Evolutionary conservation across 1,140 invertebrate genomes (phyloP).

Genomic region (Neotoxoptera formosana): DNA sequence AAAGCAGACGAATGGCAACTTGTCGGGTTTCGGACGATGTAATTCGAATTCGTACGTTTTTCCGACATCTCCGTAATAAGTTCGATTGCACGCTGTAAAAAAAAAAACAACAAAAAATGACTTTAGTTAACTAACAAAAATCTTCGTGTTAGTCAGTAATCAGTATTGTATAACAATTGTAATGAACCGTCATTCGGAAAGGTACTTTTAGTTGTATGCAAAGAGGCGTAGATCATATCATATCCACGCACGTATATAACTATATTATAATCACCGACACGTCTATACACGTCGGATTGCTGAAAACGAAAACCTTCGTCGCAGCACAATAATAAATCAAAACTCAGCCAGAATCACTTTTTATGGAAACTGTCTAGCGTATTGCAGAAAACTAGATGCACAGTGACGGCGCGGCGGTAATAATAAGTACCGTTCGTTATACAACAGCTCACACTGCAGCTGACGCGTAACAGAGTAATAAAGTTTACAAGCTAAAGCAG

Average conservation of each 20-base stretch:
- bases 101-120: constrained; percentile 51
- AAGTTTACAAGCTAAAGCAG: constrained; percentile 7
- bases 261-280: neutral
- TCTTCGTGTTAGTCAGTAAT: neutral
- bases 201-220: neutral
- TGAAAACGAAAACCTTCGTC: neutral
- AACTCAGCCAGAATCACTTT: neutral
- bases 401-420: too few species aligned
- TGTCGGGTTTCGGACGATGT: constrained; percentile 80
- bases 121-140: neutral
- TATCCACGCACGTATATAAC: neutral
- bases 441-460: neutral
- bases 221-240: neutral
- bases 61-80: constrained; percentile 84
- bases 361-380: neutral
- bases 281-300: neutral
- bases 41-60: constrained; percentile 83
- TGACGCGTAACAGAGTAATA: constrained; percentile 4
- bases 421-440: neutral
- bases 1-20: constrained; percentile 83
- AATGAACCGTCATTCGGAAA: neutral
- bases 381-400: neutral
- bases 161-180: neutral
- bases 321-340: neutral
- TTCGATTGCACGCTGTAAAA: constrained; percentile 82